A percentile compares a stretch with the other conserved stretches of the same genome.
Conservation (phyloP, 2,888 invertebrate genomes). For the Flabesymbios commensalis region DNA sequence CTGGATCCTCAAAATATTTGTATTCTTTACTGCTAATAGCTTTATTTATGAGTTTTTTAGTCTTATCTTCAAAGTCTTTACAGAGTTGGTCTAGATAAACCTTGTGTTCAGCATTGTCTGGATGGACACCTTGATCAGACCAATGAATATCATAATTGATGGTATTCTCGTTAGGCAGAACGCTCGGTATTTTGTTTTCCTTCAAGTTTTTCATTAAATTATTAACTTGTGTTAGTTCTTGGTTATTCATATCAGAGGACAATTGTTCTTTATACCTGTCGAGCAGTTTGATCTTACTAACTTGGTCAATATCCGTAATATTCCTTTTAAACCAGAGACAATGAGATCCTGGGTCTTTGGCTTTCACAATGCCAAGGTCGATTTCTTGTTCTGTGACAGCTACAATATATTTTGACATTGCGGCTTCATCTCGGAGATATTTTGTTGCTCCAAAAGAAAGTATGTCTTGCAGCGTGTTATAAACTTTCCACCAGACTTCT, state of each 20-base stretch:
- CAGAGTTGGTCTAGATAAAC: too few relatives aligned
- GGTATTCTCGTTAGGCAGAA: neutral
- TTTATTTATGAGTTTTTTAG: too few relatives aligned
- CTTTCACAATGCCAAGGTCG: slow-evolving; percentile 20
- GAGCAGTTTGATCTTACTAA: neutral
- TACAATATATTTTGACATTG: slow-evolving; percentile 16
- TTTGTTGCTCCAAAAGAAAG: slow-evolving; percentile 66
- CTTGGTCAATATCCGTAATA: slow-evolving; percentile 34
- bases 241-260: neutral
- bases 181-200: neutral
- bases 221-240: neutral
- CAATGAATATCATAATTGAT: slow-evolving; percentile 3
- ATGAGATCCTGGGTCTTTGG: slow-evolving; percentile 26
- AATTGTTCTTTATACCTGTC: neutral
- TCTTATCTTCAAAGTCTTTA: too few relatives aligned
- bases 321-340: slow-evolving; percentile 47
- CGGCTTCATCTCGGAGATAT: neutral
- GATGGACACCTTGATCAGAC: slow-evolving; percentile 15
- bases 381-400: slow-evolving; percentile 33
- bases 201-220: neutral
- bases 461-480: slow-evolving; percentile 70
- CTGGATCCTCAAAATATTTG: too few relatives aligned
- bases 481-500: slow-evolving; percentile 67
- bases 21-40: too few relatives aligned
- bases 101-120: too few relatives aligned